These are phyloP conservation scores for Leucophenga maculata DNA, from an alignment of 2,888 invertebrate species.

Conservation along the genomic window DNA sequence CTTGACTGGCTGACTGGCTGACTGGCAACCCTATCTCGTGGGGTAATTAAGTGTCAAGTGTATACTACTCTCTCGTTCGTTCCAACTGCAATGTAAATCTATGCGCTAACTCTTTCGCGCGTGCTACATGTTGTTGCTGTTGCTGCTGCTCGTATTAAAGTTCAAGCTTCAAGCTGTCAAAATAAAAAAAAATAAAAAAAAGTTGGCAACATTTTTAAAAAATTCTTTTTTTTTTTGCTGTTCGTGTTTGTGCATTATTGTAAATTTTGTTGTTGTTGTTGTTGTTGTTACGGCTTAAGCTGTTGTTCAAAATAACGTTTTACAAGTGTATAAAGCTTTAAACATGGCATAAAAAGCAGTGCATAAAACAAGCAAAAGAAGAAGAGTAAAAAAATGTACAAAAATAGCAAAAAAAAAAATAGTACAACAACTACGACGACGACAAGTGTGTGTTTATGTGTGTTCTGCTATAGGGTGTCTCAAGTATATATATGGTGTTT, in stretches of 20 bases:
- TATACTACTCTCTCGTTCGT: background rate
- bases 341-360: no score
- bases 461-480: no score
- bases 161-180: background rate
- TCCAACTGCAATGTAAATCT: background rate
- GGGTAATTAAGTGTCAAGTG: constrained; percentile 9
- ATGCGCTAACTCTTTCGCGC: background rate
- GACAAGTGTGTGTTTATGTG: no score
- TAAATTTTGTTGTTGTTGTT: constrained; percentile 23
- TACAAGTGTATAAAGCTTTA: no score
- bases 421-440: no score
- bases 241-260: constrained; percentile 21
- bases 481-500: no score
- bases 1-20: background rate
- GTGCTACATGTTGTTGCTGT: background rate
- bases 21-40: constrained; percentile 3
- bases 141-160: constrained; percentile 32
- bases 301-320: no score
- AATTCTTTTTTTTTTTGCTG: background rate
- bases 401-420: no score
- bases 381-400: no score
- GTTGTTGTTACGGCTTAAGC: constrained; percentile 20
- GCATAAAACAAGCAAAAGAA: no score
- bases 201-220: background rate
- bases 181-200: no score